phyloP scores from a whole-genome alignment of 2,888 invertebrate species.

The Sthenelais limicola region DNA sequence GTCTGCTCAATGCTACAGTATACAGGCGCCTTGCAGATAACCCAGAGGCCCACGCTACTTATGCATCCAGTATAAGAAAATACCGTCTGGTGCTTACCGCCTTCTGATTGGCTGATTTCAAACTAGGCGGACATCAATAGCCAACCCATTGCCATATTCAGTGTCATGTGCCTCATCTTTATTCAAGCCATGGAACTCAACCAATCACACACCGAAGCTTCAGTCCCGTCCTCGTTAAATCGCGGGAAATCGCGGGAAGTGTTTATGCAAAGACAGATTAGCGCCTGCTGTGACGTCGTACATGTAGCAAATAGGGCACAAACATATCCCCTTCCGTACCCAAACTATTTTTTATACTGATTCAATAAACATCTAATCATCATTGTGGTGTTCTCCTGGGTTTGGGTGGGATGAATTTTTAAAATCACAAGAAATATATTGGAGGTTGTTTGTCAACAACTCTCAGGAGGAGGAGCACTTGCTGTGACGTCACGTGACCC shows the following conservation, averaged over 20 bases:
- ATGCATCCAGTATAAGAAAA: slow-evolving; percentile 37
- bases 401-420: too few species aligned
- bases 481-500: slow-evolving; percentile 42
- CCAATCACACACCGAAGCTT: slow-evolving; percentile 29
- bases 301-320: too few species aligned
- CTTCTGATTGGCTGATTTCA: slow-evolving; percentile 60
- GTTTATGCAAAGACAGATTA: slow-evolving; percentile 32
- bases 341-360: too few species aligned
- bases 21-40: slow-evolving; percentile 5
- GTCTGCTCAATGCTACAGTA: not conserved
- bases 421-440: too few species aligned
- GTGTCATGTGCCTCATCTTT: slow-evolving; percentile 40
- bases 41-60: slow-evolving; percentile 38
- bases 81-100: slow-evolving; percentile 12
- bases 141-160: slow-evolving; percentile 58
- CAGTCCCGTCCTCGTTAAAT: slow-evolving; percentile 30
- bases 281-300: slow-evolving; percentile 13
- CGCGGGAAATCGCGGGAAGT: slow-evolving; percentile 47
- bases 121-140: slow-evolving; percentile 56
- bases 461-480: slow-evolving; percentile 19
- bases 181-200: slow-evolving; percentile 31
- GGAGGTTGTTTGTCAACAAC: slow-evolving; percentile 36
- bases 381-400: too few species aligned
- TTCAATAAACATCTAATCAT: too few species aligned
- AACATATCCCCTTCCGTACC: too few species aligned